Percentiles rank a stretch among this genome's conserved stretches.
phyloP scores from a whole-genome alignment of 2,888 invertebrate genomes.

The Pyrrhosoma nymphula region DNA sequence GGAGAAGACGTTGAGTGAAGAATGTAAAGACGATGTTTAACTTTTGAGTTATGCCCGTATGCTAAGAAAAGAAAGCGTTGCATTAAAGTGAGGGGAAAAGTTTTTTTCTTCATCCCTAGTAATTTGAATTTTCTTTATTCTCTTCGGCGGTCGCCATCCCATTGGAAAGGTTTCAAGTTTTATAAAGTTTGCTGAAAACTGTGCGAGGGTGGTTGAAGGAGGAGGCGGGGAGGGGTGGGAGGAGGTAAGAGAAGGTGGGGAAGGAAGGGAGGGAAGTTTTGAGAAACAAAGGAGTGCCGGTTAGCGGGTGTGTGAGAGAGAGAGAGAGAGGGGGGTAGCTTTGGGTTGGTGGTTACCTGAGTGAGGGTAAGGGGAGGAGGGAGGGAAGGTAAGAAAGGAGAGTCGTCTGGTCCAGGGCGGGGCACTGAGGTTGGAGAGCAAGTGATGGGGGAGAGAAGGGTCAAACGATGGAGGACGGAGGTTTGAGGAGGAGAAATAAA shows the following conservation, averaged over 20 bases:
- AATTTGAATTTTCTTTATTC: background rate
- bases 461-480: background rate
- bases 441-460: background rate
- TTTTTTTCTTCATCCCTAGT: background rate
- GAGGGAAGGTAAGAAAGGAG: background rate
- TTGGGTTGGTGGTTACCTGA: too few relatives aligned
- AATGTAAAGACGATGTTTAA: slow-evolving; percentile 37
- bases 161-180: background rate
- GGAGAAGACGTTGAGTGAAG: slow-evolving; percentile 14
- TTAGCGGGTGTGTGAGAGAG: background rate
- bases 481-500: background rate
- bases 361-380: background rate
- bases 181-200: background rate
- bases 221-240: background rate
- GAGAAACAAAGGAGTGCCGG: background rate
- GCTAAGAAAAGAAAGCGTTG: background rate
- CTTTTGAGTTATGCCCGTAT: slow-evolving; percentile 49
- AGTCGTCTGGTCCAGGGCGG: too few relatives aligned
- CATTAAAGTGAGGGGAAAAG: background rate
- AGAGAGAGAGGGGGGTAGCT: background rate
- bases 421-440: too few relatives aligned
- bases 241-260: background rate
- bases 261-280: background rate
- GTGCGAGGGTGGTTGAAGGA: background rate
- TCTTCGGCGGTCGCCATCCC: background rate